These are phyloP conservation scores for Fukomys damarensis DNA, from an alignment of 2,113 vertebrate genomes.

Conservation along the genomic window DNA sequence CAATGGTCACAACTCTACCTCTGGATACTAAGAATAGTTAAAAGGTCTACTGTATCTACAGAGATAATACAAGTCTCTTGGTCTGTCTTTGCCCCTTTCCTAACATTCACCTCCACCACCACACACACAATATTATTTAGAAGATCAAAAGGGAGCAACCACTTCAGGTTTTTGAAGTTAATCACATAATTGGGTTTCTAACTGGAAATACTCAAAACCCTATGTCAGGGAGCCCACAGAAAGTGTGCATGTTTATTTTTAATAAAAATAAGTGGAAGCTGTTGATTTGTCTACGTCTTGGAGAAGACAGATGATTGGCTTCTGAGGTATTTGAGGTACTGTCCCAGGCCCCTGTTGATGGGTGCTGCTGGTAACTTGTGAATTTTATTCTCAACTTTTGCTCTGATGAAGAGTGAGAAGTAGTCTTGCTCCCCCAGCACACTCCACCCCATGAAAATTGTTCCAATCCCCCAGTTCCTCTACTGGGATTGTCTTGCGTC, in stretches of 20 bases:
- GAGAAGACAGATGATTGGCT: background rate
- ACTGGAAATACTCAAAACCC: background rate
- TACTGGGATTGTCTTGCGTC: background rate
- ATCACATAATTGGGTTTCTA: background rate
- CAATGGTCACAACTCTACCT: constrained; percentile 52
- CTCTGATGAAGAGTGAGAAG: constrained; percentile 87
- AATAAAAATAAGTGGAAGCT: background rate
- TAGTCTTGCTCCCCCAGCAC: constrained; percentile 82
- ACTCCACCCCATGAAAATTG: constrained; percentile 61
- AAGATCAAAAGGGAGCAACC: background rate
- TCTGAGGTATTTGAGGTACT: background rate
- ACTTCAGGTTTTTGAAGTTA: background rate
- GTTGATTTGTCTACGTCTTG: background rate
- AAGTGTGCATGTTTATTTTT: background rate
- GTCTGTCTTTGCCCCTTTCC: background rate
- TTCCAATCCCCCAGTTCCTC: background rate
- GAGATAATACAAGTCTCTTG: constrained; percentile 43
- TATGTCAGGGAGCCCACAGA: background rate
- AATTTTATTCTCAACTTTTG: constrained; percentile 90
- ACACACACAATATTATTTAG: background rate
- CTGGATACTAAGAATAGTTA: constrained; percentile 54
- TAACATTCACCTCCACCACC: background rate
- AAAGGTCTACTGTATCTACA: background rate
- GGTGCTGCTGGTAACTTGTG: constrained; percentile 88
- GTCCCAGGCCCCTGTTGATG: constrained; percentile 79